Percentiles rank a stretch among this genome's conserved stretches.
These are phyloP conservation scores for Hesperophylax magnus DNA, from an alignment of 1,140 invertebrate species.

Conservation along the genomic window DNA sequence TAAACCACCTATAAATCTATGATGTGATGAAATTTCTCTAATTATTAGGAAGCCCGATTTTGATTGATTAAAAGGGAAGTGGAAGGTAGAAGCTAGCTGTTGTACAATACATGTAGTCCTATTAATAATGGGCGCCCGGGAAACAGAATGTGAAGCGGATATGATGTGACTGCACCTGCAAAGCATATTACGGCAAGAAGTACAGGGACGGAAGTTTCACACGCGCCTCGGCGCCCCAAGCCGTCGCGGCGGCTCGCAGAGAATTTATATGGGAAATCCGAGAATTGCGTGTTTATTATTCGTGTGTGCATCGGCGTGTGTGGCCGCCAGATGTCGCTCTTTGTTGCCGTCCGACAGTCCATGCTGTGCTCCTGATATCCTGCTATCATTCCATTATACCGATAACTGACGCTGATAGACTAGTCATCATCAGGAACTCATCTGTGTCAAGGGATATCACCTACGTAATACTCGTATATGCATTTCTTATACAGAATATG, in stretches of 20 bases:
- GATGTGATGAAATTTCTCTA: neutral
- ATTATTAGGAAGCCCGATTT: too few species aligned
- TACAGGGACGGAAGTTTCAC: conserved; percentile 5
- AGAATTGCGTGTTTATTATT: conserved; percentile 54
- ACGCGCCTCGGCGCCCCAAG: conserved; percentile 34
- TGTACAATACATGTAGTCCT: too few species aligned
- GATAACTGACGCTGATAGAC: neutral
- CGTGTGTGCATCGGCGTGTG: conserved; percentile 46
- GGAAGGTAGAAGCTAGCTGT: too few species aligned
- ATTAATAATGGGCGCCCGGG: neutral
- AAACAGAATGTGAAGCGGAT: neutral
- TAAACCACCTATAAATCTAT: too few species aligned
- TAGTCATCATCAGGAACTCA: neutral
- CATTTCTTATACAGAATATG: too few species aligned
- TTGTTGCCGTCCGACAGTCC: conserved; percentile 31
- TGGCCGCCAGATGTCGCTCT: conserved; percentile 48
- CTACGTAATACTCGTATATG: too few species aligned
- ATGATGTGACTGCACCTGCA: neutral
- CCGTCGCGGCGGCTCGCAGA: conserved; percentile 37
- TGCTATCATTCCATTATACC: neutral
- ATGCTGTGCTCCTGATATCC: conserved; percentile 6
- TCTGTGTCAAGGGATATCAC: too few species aligned
- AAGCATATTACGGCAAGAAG: neutral
- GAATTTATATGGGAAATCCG: conserved; percentile 55
- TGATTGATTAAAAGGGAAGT: too few species aligned